phyloP scores from a whole-genome alignment of 2,797 vertebrate genomes.

The Sebastes hubbsi region DNA sequence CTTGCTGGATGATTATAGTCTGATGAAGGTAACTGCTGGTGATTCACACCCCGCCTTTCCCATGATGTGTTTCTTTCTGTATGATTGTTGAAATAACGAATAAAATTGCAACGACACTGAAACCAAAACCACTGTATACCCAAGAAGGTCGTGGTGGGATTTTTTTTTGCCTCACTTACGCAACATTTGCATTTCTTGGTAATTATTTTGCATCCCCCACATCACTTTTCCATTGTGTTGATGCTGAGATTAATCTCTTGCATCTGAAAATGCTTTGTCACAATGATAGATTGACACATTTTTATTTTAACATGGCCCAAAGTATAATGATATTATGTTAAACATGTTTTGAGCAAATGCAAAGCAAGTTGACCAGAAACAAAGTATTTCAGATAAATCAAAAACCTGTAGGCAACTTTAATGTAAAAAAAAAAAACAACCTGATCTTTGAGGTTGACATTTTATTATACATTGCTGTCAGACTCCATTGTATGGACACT shows the following conservation, averaged over 20 bases:
- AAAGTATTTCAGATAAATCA: background rate
- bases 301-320: background rate
- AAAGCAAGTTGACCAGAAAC: background rate
- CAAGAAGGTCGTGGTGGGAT: background rate
- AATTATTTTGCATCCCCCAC: background rate
- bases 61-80: background rate
- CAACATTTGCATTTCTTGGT: background rate
- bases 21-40: background rate
- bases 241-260: background rate
- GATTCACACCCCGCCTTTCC: background rate
- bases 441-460: background rate
- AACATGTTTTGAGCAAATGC: background rate
- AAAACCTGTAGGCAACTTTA: background rate
- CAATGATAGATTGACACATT: background rate
- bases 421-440: background rate
- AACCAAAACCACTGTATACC: conserved; percentile 6
- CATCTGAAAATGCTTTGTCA: background rate
- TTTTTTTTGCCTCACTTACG: background rate
- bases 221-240: background rate
- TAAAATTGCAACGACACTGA: background rate
- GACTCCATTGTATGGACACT: too few species aligned
- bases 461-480: too few species aligned
- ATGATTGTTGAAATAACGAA: background rate
- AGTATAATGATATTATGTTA: background rate
- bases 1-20: background rate